Conservation (phyloP, 1,140 invertebrate genomes). For the Achroia grisella region DNA sequence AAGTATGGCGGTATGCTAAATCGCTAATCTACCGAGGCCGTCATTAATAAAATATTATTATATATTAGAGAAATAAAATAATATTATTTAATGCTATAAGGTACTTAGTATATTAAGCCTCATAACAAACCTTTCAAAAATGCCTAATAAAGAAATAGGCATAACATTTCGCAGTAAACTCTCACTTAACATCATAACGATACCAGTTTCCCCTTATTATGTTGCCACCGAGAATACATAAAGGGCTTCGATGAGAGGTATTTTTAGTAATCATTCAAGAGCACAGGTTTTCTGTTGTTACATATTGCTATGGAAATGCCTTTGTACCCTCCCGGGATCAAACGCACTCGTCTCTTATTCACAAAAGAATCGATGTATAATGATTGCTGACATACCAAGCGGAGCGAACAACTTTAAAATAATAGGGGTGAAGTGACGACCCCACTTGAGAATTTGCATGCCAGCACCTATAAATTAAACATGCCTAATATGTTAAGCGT, state of each 20-base stretch:
- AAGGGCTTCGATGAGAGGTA: not conserved
- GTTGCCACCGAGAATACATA: too few species aligned
- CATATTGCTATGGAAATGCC: slow-evolving; percentile 26
- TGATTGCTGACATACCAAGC: slow-evolving; percentile 33
- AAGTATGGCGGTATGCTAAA: too few species aligned
- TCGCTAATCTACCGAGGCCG: too few species aligned
- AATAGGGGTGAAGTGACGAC: slow-evolving; percentile 26
- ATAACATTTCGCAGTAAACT: too few species aligned
- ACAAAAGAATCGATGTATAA: slow-evolving; percentile 36
- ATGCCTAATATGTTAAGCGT: slow-evolving; percentile 38
- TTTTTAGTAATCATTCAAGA: slow-evolving; percentile 6
- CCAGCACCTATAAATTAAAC: slow-evolving; percentile 39
- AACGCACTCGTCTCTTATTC: slow-evolving; percentile 39
- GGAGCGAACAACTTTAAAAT: slow-evolving; percentile 33
- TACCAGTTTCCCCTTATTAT: too few species aligned
- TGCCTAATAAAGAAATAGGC: too few species aligned
- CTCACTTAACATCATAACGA: too few species aligned
- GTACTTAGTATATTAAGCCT: too few species aligned
- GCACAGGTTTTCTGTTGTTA: slow-evolving; percentile 6
- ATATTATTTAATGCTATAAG: too few species aligned
- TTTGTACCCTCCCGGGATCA: slow-evolving; percentile 31
- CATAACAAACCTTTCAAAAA: too few species aligned
- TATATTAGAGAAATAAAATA: too few species aligned
- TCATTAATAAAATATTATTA: too few species aligned
- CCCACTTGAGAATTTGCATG: slow-evolving; percentile 31